These are phyloP conservation scores for Clamator glandarius DNA, from an alignment of 2,797 vertebrate species.

Conservation along the genomic window DNA sequence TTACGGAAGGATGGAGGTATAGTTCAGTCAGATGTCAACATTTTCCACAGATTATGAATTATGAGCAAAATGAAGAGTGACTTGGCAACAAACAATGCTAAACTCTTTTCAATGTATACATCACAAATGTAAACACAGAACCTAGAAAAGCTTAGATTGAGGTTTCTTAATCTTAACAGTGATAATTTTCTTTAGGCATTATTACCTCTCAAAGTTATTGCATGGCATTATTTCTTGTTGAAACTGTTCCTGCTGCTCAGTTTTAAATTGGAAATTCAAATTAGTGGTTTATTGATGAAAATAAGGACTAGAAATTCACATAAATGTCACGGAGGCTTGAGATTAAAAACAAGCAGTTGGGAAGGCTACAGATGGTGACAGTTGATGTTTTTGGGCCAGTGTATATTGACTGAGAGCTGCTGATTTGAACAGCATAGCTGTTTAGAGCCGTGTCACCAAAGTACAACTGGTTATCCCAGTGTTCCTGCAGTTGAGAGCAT, in stretches of 20 bases:
- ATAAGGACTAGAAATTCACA: neutral
- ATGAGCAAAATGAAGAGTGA: neutral
- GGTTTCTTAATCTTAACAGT: neutral
- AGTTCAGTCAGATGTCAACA: neutral
- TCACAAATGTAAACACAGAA: neutral
- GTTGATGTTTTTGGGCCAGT: neutral
- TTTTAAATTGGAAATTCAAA: neutral
- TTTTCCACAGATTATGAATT: neutral
- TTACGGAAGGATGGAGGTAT: neutral
- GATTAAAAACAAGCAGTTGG: neutral
- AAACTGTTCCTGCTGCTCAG: neutral
- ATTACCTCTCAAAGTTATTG: neutral
- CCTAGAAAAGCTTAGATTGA: neutral
- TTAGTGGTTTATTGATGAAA: neutral
- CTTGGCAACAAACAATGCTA: neutral
- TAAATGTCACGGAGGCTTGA: neutral
- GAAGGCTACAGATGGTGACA: neutral
- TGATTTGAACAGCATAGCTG: neutral
- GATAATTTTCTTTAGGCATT: neutral
- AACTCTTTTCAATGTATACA: neutral
- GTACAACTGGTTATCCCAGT: neutral
- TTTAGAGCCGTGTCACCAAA: fast-evolving
- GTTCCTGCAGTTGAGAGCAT: neutral
- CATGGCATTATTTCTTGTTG: neutral
- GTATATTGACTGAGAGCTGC: neutral